Conservation (phyloP, 2,113 vertebrate genomes). For the Tyrannus savana region DNA sequence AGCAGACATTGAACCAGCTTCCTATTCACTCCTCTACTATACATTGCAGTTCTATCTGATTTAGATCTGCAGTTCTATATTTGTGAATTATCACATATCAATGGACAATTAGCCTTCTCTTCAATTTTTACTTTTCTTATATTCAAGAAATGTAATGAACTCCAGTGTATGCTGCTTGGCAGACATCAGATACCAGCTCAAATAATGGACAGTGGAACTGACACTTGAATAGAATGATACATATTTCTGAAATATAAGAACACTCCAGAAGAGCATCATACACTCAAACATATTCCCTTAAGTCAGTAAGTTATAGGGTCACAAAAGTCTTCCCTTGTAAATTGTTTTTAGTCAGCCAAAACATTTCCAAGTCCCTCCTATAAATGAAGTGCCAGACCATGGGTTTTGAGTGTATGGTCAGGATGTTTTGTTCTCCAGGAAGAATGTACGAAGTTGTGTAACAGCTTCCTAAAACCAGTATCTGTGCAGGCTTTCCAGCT, state of each 20-base stretch:
- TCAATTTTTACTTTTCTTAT: background rate
- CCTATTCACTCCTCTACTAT: background rate
- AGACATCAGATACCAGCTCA: background rate
- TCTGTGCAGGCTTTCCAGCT: background rate
- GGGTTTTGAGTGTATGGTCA: background rate
- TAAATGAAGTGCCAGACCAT: background rate
- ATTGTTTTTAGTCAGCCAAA: background rate
- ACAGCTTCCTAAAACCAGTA: background rate
- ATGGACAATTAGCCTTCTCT: background rate
- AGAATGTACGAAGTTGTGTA: background rate
- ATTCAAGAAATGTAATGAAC: background rate
- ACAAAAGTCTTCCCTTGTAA: background rate
- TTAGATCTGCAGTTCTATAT: background rate
- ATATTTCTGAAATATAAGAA: background rate
- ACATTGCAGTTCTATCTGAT: background rate
- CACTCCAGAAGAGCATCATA: background rate
- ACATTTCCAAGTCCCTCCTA: background rate
- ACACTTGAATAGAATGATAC: background rate
- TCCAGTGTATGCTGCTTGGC: background rate
- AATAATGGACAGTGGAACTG: background rate
- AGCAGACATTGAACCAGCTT: constrained; percentile 11
- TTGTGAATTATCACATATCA: background rate
- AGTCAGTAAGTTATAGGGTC: background rate
- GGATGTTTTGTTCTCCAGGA: background rate
- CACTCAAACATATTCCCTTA: background rate